Evolutionary conservation across 2,888 invertebrate genomes (phyloP).

Genomic region (Drosophila koepferae): DNA sequence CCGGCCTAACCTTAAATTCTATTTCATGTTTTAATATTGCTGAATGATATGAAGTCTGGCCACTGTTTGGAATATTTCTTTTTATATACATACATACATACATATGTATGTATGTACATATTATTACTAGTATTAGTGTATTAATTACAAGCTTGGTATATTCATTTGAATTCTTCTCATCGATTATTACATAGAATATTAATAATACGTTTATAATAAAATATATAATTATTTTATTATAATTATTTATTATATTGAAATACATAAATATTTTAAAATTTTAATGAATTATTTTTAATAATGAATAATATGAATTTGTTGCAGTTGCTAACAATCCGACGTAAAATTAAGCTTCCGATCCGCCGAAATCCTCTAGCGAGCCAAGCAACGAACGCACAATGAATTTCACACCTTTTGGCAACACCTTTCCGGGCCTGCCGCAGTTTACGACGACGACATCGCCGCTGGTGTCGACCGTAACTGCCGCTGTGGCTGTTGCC

Average conservation of each 20-base stretch:
- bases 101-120: no score
- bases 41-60: background rate
- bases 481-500: conserved; percentile 87
- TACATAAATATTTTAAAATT: no score
- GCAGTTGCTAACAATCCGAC: conserved; percentile 29
- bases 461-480: conserved; percentile 87
- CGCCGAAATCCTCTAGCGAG: conserved; percentile 9
- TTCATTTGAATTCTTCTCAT: no score
- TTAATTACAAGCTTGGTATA: no score
- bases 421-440: conserved; percentile 92
- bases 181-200: no score
- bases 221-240: no score
- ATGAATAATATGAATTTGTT: background rate
- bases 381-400: conserved; percentile 85
- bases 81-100: no score
- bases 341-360: conserved; percentile 22
- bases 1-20: conserved; percentile 46
- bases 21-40: background rate
- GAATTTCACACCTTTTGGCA: conserved; percentile 94
- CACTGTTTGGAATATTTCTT: background rate
- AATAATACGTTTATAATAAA: no score
- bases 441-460: conserved; percentile 88
- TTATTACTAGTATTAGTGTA: background rate
- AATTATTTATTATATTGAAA: no score
- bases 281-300: no score